Evolutionary conservation across 2,797 vertebrate species (phyloP).

Genomic region (Phylloscopus collybita): DNA sequence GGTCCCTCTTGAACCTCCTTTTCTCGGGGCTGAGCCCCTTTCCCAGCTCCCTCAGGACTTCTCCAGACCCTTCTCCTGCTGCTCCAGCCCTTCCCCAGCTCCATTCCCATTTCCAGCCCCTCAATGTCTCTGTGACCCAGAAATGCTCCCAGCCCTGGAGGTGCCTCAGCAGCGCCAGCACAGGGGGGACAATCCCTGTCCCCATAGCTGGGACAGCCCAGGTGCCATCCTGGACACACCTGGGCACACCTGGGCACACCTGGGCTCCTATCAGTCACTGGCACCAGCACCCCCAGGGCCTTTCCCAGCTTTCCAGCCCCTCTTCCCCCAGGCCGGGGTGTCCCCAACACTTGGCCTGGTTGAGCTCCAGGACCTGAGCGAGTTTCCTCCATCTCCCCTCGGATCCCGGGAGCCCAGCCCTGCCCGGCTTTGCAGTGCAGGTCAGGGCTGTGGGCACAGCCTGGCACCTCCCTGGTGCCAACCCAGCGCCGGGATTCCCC

Average conservation of each 20-base stretch:
- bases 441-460: background rate
- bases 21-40: background rate
- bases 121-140: background rate
- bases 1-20: background rate
- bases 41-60: background rate
- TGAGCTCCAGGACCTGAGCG: background rate
- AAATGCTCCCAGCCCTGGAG: background rate
- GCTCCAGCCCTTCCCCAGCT: background rate
- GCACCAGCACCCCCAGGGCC: background rate
- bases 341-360: background rate
- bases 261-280: background rate
- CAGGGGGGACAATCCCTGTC: background rate
- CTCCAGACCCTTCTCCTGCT: background rate
- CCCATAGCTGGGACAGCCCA: background rate
- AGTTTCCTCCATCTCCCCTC: background rate
- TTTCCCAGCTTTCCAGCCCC: background rate
- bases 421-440: background rate
- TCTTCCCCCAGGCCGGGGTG: fast-evolving
- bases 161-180: background rate
- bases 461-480: background rate
- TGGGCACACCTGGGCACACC: too few species aligned
- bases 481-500: slow-evolving; percentile 11
- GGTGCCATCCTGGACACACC: background rate
- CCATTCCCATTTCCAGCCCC: too few species aligned
- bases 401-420: background rate